Percentiles rank a stretch among this genome's conserved stretches.
phyloP scores from a whole-genome alignment of 2,888 invertebrate species.

The Elaeidobius kamerunicus region DNA sequence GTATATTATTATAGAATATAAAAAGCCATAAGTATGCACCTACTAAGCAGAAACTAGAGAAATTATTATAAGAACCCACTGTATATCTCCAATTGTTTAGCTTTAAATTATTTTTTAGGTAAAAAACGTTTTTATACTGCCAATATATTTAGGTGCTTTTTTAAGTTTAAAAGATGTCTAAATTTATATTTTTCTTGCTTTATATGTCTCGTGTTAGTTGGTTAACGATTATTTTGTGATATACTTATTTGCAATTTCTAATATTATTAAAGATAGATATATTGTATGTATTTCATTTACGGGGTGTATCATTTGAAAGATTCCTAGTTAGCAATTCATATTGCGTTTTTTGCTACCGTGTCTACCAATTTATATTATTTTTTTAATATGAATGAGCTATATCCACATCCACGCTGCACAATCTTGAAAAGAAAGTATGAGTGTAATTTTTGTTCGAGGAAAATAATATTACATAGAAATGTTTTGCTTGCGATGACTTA shows the following conservation, averaged over 20 bases:
- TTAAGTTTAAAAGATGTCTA: constrained; percentile 16
- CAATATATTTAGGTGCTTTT: constrained; percentile 28
- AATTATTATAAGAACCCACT: constrained; percentile 2
- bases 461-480: no score
- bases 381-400: no score
- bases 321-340: no score
- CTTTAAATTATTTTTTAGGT: constrained; percentile 11
- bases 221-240: constrained; percentile 26
- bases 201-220: constrained; percentile 20
- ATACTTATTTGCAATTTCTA: constrained; percentile 23
- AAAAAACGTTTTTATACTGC: constrained; percentile 19
- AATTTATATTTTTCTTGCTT: constrained; percentile 12
- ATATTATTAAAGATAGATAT: constrained; percentile 3
- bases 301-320: constrained; percentile 1
- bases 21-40: constrained; percentile 3
- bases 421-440: no score
- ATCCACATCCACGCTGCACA: no score
- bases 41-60: neutral
- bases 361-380: no score
- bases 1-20: no score
- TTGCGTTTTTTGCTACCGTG: no score
- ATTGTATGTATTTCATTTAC: constrained; percentile 10
- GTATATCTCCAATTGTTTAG: constrained; percentile 14
- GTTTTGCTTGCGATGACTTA: no score
- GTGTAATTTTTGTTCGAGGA: no score